Evolutionary conservation across 2,888 invertebrate genomes (phyloP), one percentile per base, ranked within the genome.

Genomic region (Aspidiotus destructor): DNA sequence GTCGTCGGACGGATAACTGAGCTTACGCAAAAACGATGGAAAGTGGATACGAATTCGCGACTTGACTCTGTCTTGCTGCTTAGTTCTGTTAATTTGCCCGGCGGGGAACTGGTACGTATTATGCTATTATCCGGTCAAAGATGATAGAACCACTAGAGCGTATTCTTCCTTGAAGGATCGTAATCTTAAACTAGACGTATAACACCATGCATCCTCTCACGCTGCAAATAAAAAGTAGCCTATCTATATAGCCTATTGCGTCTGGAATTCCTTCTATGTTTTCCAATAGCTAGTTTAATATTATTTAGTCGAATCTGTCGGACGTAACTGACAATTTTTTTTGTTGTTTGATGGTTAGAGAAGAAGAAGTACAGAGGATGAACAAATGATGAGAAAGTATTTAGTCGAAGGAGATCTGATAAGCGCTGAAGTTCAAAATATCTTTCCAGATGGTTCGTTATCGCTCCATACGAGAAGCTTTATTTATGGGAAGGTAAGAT

Each of bases 51-150:
- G 1, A 95, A 95, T 78, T 88, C 94, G 0, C 85, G 93, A 68
- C 79, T 89, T 75, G 93, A 95, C 78, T 91, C 95, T 0, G 82
- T 90, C 57, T 81, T 99, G 11, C 82, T 91, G 71, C 79, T 99
- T 16, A 92, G 95, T 0, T 90, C 95, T 44, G 95, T 99, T 1
- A 97, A 98, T 81, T 82, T 99, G 71, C 98, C 98, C n/a, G 97
- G 97, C 41, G 92, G 92, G 68, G 98, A 98, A 82, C 79, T 97
- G 83, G 90, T 91, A 80, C 77, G 78, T 73, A 28, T 28, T 28
- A 5, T 28, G 28, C 28, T 28, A 28, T 28, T 28, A 65, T 71
- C 28, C 60, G 60, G 60, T 28, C 28, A 28, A 28, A 28, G 28
- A 28, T 28, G 28, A 5, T 28, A 5, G 61, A 54, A 62, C 69